Evolutionary conservation across 2,113 vertebrate species (phyloP), one percentile per base, ranked within the genome.

Genomic region (Lonchura striata): DNA sequence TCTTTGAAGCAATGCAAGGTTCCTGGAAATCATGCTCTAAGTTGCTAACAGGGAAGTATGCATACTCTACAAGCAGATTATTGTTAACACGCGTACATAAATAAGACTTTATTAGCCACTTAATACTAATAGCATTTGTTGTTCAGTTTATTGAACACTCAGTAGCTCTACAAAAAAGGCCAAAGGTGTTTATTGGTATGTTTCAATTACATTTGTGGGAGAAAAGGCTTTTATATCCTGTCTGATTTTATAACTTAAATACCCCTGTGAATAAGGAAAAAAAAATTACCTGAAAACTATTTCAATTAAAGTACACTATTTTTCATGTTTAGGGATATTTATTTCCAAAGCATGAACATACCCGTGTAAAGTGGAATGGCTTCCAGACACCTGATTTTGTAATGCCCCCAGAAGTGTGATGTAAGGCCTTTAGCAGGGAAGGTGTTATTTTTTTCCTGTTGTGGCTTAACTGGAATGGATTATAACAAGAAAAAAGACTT

Each of bases 21-120:
- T 97, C 97, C 97, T 98, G 97, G 97, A 98, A 98, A 97, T 97
- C 42, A 77, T 90, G 42, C 91, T 94, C 82, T 68, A 68, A 79
- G 82, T 86, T 96, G 90, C 35, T 96, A 93, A 87, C 65, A 93
- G 57, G 41, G 74, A 92, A 81, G 47, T 49, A 59, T 71, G n/a
- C 54, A 37, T 83, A 75, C 31, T 82, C 54, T 47, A 63, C 44
- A 85, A 72, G 78, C 54, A 82, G 44, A 90, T 92, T 92, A 94
- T 87, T 97, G 92, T 92, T 93, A 97, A 77, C 72, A 61, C 60
- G 37, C 90, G 57, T 82, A 69, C 79, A 90, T 96, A 95, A 95
- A 90, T 95, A 79, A 94, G 94, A 75, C 19, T 96, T 97, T 96
- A 96, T 96, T 95, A 95, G 94, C 69, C 82, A 91, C 90, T 97